Conservation (phyloP, 2,888 invertebrate species). For the Empis livida region DNA sequence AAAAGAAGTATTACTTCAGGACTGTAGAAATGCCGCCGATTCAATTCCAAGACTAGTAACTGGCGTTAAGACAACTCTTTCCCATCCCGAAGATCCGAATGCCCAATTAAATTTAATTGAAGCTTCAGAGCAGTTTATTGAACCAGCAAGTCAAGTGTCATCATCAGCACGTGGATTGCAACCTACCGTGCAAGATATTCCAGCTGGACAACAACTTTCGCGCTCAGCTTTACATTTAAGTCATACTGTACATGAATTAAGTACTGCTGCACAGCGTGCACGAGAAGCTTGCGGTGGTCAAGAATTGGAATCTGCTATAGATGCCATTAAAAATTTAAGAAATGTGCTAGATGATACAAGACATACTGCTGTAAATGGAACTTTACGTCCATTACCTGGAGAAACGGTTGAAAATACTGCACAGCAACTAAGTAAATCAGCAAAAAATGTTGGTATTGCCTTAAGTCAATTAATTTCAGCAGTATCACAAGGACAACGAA, state of each 20-base stretch:
- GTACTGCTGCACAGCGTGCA: conserved; percentile 50
- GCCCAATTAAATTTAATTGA: conserved; percentile 71
- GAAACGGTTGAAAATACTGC: conserved; percentile 52
- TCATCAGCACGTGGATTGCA: conserved; percentile 67
- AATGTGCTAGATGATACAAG: conserved; percentile 72
- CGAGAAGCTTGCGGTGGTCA: conserved; percentile 69
- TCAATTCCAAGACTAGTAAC: conserved; percentile 71
- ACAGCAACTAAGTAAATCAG: conserved; percentile 37
- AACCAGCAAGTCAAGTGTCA: conserved; percentile 58
- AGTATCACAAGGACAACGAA: conserved; percentile 67
- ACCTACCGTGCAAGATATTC: conserved; percentile 68
- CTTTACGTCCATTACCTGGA: conserved; percentile 71
- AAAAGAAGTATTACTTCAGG: conserved; percentile 58
- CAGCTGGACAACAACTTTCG: conserved; percentile 57
- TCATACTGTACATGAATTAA: conserved; percentile 35
- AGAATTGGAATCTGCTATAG: conserved; percentile 76
- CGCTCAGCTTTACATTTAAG: conserved; percentile 32
- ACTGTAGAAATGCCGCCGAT: conserved; percentile 61
- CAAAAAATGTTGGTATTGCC: conserved; percentile 67
- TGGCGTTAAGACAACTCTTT: conserved; percentile 56
- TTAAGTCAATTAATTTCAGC: conserved; percentile 79
- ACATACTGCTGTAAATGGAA: conserved; percentile 55
- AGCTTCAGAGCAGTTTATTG: conserved; percentile 70
- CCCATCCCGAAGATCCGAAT: conserved; percentile 56
- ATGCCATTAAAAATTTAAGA: conserved; percentile 65